phyloP scores from a whole-genome alignment of 2,888 invertebrate species.

The Microdon myrmicae region DNA sequence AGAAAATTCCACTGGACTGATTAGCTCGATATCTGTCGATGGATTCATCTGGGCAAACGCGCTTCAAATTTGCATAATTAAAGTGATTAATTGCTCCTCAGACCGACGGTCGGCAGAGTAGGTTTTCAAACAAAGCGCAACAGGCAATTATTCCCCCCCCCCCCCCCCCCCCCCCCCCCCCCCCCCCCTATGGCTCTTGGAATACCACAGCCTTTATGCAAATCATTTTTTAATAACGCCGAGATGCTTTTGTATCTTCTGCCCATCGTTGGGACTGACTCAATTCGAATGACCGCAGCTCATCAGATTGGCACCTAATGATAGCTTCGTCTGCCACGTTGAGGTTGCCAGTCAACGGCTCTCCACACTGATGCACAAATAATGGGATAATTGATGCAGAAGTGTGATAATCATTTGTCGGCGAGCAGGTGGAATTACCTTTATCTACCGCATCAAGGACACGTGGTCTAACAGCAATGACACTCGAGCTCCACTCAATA shows the following conservation, averaged over 20 bases:
- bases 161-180: slow-evolving; percentile 8
- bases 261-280: slow-evolving; percentile 1
- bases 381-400: slow-evolving; percentile 48
- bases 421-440: slow-evolving; percentile 6
- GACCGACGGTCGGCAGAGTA: too few species aligned
- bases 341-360: too few species aligned
- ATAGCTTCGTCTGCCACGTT: too few species aligned
- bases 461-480: background rate
- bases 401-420: slow-evolving; percentile 50
- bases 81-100: slow-evolving; percentile 30
- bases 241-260: slow-evolving; percentile 31
- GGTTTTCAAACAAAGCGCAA: slow-evolving; percentile 17
- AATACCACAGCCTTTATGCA: slow-evolving; percentile 58
- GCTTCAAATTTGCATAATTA: slow-evolving; percentile 32
- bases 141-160: slow-evolving; percentile 18
- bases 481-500: too few species aligned
- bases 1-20: too few species aligned
- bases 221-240: slow-evolving; percentile 63
- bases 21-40: background rate
- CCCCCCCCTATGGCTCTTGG: too few species aligned
- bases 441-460: slow-evolving; percentile 29
- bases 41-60: too few species aligned
- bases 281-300: slow-evolving; percentile 41
- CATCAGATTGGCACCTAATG: too few species aligned
- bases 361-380: slow-evolving; percentile 42